These are phyloP conservation scores for Mizuhopecten yessoensis DNA, from an alignment of 1,140 invertebrate species.

Conservation along the genomic window DNA sequence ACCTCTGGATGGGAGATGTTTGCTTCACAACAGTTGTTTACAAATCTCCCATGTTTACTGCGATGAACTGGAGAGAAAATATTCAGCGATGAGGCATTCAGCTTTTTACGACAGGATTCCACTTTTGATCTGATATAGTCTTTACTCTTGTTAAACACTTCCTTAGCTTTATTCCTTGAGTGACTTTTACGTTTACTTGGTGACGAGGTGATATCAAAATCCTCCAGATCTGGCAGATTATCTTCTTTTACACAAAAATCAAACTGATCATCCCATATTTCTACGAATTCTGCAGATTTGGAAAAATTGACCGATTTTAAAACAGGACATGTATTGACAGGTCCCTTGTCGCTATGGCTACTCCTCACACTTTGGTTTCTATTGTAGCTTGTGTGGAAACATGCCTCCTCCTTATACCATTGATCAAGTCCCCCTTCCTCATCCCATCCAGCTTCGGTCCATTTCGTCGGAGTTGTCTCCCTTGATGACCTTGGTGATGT, in stretches of 20 bases:
- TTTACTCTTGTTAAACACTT: background rate
- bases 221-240: background rate
- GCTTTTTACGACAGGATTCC: background rate
- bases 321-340: conserved; percentile 3
- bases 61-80: background rate
- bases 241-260: conserved; percentile 15
- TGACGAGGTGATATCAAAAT: background rate
- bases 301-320: conserved; percentile 6
- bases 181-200: conserved; percentile 1
- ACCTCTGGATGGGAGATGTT: background rate
- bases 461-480: conserved; percentile 18
- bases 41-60: background rate
- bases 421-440: background rate
- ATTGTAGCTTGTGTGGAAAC: background rate
- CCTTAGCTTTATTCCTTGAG: background rate
- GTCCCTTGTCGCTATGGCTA: background rate
- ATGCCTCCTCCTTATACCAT: background rate
- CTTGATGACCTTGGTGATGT: background rate
- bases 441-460: background rate
- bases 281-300: background rate
- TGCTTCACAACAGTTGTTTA: conserved; percentile 11
- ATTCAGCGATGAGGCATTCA: background rate
- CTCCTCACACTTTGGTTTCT: background rate
- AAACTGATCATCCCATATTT: conserved; percentile 17
- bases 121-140: background rate